Base-by-base conservation (phyloP, 2,113 vertebrate genomes). In the Lampris megalopsis region DNA sequence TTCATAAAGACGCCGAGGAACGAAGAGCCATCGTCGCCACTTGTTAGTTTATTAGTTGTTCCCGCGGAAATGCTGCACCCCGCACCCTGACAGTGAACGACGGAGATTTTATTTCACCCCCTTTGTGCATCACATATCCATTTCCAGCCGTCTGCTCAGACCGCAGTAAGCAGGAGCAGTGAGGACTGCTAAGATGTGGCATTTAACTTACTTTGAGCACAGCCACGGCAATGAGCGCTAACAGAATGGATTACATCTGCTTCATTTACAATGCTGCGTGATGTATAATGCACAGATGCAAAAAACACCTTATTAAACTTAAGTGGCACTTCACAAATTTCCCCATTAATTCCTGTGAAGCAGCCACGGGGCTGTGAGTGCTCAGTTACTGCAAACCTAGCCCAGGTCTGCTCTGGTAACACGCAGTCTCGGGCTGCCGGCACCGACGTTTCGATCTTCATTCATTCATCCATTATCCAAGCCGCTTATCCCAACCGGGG, bases 41-140 rank as follows among this genome's bases (percentile, higher is more conserved):
- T 80, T 66, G 74, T 71, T 76, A 85, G 65, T 82, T 71, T 81
- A 90, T 88, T 89, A 82, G 84, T 89, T 88, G 81, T 82, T 71
- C 80, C 77, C 58, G 52, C 71, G 61, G 73, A 64, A 63, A 89
- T 24, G 24, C 24, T 24, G 24, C 24, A 24, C 24, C 24, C 24
- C 24, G 24, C 24, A 24, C 24, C 24, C 24, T 24, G 24, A 24
- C 24, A 24, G 24, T 24, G 24, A 24, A 24, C 24, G 24, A 24
- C 24, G 24, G 24, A 24, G 24, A 24, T 24, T 24, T 24, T 24
- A 58, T 7, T 8, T 41, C 36, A 1, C 59, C 63, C 74, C 69
- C 37, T 82, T 77, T 66, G 75, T 79, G 86, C 81, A 88, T 80
- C 80, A 83, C 80, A 87, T 68, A 58, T 82, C 52, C 59, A 35